Percentiles rank a stretch among this genome's conserved stretches.
phyloP scores from a whole-genome alignment of 2,113 vertebrate genomes.

The Ptychochromis oligacanthus region DNA sequence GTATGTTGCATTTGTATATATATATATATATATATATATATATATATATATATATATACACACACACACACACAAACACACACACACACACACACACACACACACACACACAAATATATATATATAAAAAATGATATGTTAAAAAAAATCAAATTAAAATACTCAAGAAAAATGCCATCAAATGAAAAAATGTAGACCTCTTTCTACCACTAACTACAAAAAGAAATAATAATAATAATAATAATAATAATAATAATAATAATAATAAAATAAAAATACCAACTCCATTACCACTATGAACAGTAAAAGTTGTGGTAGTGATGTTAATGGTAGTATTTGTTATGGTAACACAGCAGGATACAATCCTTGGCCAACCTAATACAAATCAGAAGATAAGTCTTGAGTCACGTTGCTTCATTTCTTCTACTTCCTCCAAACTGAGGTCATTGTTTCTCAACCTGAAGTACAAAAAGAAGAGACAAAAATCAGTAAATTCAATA shows the following conservation, averaged over 20 bases:
- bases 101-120: too few relatives aligned
- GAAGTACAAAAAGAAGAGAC: slow-evolving; percentile 3
- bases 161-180: too few relatives aligned
- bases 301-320: background rate
- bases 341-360: background rate
- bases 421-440: slow-evolving; percentile 76
- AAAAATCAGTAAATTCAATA: background rate
- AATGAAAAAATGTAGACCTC: background rate
- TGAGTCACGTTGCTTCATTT: slow-evolving; percentile 72
- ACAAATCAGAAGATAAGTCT: slow-evolving; percentile 80
- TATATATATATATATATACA: too few relatives aligned
- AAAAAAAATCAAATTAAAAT: too few relatives aligned
- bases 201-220: background rate
- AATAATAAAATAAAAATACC: background rate
- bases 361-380: background rate
- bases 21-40: too few relatives aligned
- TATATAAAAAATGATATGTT: too few relatives aligned
- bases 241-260: background rate
- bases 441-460: slow-evolving; percentile 85
- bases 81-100: too few relatives aligned
- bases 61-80: too few relatives aligned
- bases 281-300: background rate
- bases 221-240: background rate
- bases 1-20: too few relatives aligned
- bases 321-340: background rate